Conservation (phyloP, 2,113 vertebrate genomes). For the Ancistrus triradiatus region DNA sequence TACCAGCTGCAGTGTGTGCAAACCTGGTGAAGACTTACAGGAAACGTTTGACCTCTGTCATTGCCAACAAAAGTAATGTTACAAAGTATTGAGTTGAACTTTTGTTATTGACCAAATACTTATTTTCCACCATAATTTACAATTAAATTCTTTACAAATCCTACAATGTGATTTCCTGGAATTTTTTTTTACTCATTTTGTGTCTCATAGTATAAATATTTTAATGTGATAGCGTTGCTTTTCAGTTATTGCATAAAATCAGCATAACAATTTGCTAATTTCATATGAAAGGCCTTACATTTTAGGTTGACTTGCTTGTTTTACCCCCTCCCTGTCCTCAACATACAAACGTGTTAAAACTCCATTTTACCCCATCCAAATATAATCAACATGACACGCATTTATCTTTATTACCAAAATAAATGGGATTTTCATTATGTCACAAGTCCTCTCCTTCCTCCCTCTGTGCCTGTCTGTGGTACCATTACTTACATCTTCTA, state of each 20-base stretch:
- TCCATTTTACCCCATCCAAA: constrained; percentile 44
- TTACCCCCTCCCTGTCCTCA: constrained; percentile 23
- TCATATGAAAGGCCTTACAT: background rate
- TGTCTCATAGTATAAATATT: background rate
- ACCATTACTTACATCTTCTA: constrained; percentile 44
- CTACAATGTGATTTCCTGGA: no score
- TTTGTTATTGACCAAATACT: no score
- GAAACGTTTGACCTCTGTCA: no score
- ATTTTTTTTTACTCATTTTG: no score
- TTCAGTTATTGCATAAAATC: background rate
- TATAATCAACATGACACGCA: constrained; percentile 44
- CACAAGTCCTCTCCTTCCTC: constrained; percentile 23
- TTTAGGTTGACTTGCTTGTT: constrained; percentile 7
- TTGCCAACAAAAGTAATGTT: no score
- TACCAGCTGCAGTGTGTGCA: no score
- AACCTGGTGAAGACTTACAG: no score
- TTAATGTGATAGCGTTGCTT: background rate
- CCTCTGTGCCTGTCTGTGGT: constrained; percentile 26
- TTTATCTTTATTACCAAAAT: constrained; percentile 51
- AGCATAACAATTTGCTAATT: background rate
- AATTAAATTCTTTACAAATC: no score
- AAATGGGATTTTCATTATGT: constrained; percentile 51
- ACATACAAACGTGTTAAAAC: constrained; percentile 33
- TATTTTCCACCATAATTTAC: no score
- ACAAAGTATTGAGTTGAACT: no score